phyloP scores from a whole-genome alignment of 2,888 invertebrate genomes.

The Schizotus pectinicornis region DNA sequence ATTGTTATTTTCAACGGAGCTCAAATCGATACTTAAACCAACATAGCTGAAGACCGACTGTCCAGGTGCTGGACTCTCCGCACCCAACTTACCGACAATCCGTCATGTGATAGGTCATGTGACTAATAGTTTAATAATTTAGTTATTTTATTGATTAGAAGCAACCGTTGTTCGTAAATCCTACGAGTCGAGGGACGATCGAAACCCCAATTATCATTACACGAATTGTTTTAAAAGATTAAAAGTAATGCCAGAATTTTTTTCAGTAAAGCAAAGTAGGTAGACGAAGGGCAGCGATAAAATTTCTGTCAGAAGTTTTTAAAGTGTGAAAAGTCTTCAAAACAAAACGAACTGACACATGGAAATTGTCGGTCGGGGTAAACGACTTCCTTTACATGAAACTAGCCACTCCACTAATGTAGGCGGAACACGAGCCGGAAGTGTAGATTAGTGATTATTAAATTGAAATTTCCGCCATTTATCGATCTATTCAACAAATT shows the following conservation, averaged over 20 bases:
- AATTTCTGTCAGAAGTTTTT: too few relatives aligned
- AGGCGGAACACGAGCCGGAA: slow-evolving; percentile 18
- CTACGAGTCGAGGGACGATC: slow-evolving; percentile 21
- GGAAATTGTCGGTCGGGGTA: slow-evolving; percentile 1
- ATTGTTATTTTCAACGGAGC: slow-evolving; percentile 11
- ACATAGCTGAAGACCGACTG: neutral
- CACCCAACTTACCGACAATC: neutral
- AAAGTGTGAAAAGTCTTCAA: neutral
- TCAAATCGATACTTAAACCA: slow-evolving; percentile 1
- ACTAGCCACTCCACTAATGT: slow-evolving; percentile 3
- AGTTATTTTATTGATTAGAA: slow-evolving; percentile 49
- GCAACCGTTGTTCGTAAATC: slow-evolving; percentile 33
- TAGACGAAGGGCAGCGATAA: too few relatives aligned
- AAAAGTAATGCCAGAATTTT: too few relatives aligned
- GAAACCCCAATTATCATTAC: slow-evolving; percentile 11
- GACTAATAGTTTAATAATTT: slow-evolving; percentile 54
- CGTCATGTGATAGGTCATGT: slow-evolving; percentile 46
- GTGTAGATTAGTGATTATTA: slow-evolving; percentile 24
- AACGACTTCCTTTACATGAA: slow-evolving; percentile 14
- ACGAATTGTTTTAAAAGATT: neutral
- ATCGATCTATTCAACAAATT: slow-evolving; percentile 13
- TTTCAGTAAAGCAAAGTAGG: too few relatives aligned
- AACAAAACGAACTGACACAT: neutral
- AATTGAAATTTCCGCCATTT: slow-evolving; percentile 18
- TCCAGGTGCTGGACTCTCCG: neutral